Conservation (phyloP, 2,888 invertebrate genomes). For the Tetropium fuscum region DNA sequence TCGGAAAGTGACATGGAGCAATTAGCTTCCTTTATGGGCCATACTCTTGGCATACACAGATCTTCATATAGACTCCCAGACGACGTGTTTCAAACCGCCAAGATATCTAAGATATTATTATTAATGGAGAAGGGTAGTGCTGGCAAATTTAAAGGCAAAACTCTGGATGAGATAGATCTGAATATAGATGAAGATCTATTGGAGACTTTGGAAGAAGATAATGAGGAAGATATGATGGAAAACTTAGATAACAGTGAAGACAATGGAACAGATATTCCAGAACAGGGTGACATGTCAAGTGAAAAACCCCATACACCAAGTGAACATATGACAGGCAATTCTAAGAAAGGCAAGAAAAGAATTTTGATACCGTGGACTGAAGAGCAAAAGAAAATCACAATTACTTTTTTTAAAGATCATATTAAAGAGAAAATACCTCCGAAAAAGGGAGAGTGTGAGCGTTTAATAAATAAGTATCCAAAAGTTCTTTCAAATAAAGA, state of each 20-base stretch:
- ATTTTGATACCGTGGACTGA: conserved; percentile 27
- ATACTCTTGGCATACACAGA: conserved; percentile 12
- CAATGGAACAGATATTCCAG: no score
- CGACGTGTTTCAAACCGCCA: not conserved
- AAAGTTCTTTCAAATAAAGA: not conserved
- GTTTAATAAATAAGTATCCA: not conserved
- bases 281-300: no score
- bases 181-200: no score
- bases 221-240: no score
- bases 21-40: conserved; percentile 14
- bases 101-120: not conserved
- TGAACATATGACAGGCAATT: no score
- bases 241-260: no score
- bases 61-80: conserved; percentile 3
- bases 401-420: not conserved
- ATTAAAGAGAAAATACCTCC: not conserved
- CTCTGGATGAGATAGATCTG: conserved; percentile 4
- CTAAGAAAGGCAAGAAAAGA: no score
- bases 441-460: not conserved
- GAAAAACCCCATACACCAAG: no score
- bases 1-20: conserved; percentile 31
- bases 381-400: not conserved
- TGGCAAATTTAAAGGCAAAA: not conserved
- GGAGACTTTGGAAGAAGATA: no score
- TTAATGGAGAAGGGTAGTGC: not conserved